phyloP scores from a whole-genome alignment of 1,140 invertebrate genomes.

The Pentalonia nigronervosa region DNA sequence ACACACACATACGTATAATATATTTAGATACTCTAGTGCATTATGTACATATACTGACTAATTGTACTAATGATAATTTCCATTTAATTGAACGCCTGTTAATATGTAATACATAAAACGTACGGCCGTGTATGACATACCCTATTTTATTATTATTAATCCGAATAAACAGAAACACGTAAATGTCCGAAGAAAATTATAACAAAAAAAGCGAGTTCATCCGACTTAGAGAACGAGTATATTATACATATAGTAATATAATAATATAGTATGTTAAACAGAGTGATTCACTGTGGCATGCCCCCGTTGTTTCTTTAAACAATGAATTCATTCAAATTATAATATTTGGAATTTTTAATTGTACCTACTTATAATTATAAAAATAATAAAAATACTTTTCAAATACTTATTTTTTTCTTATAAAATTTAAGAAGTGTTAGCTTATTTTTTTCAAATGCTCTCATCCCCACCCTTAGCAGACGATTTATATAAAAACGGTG shows the following conservation, averaged over 20 bases:
- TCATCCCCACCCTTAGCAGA: background rate
- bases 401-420: background rate
- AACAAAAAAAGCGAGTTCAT: background rate
- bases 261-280: background rate
- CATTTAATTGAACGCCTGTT: slow-evolving; percentile 32
- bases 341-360: background rate
- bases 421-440: background rate
- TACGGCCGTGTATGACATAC: background rate
- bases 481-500: background rate
- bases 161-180: background rate
- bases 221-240: background rate
- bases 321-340: background rate
- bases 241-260: background rate
- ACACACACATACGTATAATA: background rate
- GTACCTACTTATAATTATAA: background rate
- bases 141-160: background rate
- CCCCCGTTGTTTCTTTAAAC: background rate
- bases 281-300: background rate
- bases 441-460: background rate
- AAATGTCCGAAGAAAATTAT: background rate
- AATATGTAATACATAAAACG: background rate
- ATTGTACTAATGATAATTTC: slow-evolving; percentile 40
- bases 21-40: background rate
- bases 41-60: background rate
- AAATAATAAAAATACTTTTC: too few relatives aligned